Evolutionary conservation across 2,888 invertebrate species (phyloP).

Genomic region (Andrena flavipes): DNA sequence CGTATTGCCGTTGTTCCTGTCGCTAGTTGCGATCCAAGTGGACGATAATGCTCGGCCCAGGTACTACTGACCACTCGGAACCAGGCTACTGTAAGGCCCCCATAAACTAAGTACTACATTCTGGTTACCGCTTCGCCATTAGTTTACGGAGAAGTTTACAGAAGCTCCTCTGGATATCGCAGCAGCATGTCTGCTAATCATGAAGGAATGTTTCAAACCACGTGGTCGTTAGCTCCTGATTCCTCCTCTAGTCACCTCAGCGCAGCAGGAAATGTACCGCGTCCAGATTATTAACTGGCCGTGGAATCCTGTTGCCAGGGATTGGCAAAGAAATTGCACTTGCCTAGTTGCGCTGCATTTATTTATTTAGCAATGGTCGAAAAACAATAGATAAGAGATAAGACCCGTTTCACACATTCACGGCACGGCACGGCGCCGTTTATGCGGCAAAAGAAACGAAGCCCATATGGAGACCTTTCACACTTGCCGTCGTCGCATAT

Average conservation of each 20-base stretch:
- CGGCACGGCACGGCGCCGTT: too few species aligned
- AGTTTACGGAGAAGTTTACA: constrained; percentile 34
- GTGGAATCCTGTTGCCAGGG: background rate
- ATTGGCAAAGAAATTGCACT: background rate
- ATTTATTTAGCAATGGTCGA: background rate
- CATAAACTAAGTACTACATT: constrained; percentile 71
- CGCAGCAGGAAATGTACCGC: constrained; percentile 6
- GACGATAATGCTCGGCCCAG: constrained; percentile 51
- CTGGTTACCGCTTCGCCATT: constrained; percentile 36
- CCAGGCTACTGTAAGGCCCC: constrained; percentile 70
- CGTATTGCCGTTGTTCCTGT: constrained; percentile 55
- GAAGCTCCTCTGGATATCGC: background rate
- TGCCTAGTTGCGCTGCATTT: background rate
- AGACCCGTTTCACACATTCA: too few species aligned
- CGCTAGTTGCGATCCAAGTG: constrained; percentile 67
- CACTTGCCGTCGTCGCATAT: too few species aligned
- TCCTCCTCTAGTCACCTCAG: background rate
- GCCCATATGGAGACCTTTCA: too few species aligned
- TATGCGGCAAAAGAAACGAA: too few species aligned
- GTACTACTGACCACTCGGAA: constrained; percentile 63
- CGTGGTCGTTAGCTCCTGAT: background rate
- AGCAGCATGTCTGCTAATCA: background rate
- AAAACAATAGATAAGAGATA: too few species aligned
- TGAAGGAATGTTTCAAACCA: constrained; percentile 1
- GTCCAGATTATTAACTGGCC: background rate